Percentiles rank a stretch among this genome's conserved stretches.
These are phyloP conservation scores for Panulirus ornatus DNA, from an alignment of 1,140 invertebrate species.

Conservation along the genomic window DNA sequence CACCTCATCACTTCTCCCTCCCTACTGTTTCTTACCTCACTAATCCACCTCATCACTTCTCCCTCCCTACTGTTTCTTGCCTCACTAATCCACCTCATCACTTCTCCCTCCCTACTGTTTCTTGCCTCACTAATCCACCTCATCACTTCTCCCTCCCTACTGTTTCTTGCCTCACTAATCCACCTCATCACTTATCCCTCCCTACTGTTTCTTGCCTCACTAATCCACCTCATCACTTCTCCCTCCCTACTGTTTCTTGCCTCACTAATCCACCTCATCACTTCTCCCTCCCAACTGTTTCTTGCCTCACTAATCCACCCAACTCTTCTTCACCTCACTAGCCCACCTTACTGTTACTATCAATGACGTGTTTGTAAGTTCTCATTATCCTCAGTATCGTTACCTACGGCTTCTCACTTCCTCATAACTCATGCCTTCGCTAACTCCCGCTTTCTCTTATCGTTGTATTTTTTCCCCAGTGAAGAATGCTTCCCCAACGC, in stretches of 20 bases:
- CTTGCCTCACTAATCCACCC: not conserved
- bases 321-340: not conserved
- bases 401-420: not conserved
- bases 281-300: not conserved
- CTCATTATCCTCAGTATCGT: not conserved
- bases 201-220: not conserved
- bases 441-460: not conserved
- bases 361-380: no score
- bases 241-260: not conserved
- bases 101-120: not conserved
- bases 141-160: not conserved
- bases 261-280: not conserved
- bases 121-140: not conserved
- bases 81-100: not conserved
- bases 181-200: not conserved
- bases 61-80: not conserved
- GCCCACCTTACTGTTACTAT: no score
- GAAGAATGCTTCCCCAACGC: no score
- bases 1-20: not conserved
- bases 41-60: not conserved
- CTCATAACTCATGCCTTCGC: not conserved
- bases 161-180: not conserved
- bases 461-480: not conserved
- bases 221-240: not conserved
- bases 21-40: not conserved